Evolutionary conservation across 2,113 vertebrate species (phyloP).

Genomic region (Zeus faber): DNA sequence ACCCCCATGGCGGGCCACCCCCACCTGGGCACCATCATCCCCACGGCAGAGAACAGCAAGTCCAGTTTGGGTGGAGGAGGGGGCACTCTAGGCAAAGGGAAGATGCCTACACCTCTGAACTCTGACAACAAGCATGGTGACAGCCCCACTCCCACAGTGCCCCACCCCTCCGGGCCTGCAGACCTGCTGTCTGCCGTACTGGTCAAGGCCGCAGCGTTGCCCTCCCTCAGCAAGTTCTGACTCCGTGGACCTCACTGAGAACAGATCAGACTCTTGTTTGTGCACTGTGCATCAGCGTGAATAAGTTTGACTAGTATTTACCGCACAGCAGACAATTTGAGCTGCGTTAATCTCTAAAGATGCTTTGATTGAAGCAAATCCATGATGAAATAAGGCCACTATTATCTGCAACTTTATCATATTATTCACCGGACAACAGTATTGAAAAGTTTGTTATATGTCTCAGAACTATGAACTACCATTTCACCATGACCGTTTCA

Average conservation of each 20-base stretch:
- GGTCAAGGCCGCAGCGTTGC: conserved; percentile 70
- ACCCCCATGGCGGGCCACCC: conserved; percentile 37
- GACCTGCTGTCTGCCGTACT: conserved; percentile 75
- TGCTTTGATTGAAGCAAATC: not conserved
- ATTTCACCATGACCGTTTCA: too few species aligned
- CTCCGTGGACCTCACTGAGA: conserved; percentile 20
- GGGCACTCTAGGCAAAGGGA: conserved; percentile 45
- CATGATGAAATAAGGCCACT: conserved; percentile 42
- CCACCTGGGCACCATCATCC: conserved; percentile 54
- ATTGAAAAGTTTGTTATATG: conserved; percentile 3
- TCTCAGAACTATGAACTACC: conserved; percentile 14
- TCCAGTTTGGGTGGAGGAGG: conserved; percentile 58
- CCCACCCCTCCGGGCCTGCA: conserved; percentile 54
- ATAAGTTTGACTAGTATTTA: not conserved
- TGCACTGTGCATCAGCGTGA: conserved; percentile 20
- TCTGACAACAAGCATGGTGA: conserved; percentile 55
- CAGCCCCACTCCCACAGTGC: conserved; percentile 32
- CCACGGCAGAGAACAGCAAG: conserved; percentile 74
- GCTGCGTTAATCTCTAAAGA: not conserved
- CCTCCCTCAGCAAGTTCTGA: conserved; percentile 71
- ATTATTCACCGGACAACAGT: not conserved
- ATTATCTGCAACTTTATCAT: conserved; percentile 21
- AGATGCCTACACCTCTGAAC: conserved; percentile 44
- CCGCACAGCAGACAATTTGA: not conserved
- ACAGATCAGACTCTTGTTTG: conserved; percentile 45